Conservation (phyloP, 2,888 invertebrate species). For the Pollenia angustigena region DNA sequence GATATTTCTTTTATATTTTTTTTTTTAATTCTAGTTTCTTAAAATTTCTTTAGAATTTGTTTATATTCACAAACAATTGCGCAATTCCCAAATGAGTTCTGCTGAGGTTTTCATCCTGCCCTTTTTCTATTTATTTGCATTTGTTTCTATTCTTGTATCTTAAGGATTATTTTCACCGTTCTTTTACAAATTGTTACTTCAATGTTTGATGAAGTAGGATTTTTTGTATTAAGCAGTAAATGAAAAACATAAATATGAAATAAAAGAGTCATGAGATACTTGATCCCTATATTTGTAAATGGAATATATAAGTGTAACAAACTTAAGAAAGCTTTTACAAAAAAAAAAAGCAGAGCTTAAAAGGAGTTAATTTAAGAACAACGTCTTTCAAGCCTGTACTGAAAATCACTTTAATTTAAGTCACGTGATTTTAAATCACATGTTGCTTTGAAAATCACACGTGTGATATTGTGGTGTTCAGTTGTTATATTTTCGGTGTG, state of each 20-base stretch:
- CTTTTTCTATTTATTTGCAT: slow-evolving; percentile 35
- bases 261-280: slow-evolving; percentile 44
- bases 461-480: no score
- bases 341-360: slow-evolving; percentile 23
- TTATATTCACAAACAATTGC: slow-evolving; percentile 55
- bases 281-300: slow-evolving; percentile 25
- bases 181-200: slow-evolving; percentile 47
- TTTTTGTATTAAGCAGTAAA: background rate
- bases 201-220: slow-evolving; percentile 45
- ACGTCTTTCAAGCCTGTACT: no score
- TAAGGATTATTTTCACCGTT: slow-evolving; percentile 63
- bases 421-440: no score
- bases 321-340: slow-evolving; percentile 10
- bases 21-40: slow-evolving; percentile 19
- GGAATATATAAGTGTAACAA: background rate
- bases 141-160: slow-evolving; percentile 3
- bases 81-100: slow-evolving; percentile 59
- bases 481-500: no score
- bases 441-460: no score
- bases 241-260: slow-evolving; percentile 2
- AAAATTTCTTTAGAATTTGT: slow-evolving; percentile 30
- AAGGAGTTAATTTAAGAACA: background rate
- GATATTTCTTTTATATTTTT: slow-evolving; percentile 6
- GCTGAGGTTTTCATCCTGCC: background rate
- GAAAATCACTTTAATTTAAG: no score